Conservation (phyloP, 2,888 invertebrate genomes). For the Ferdinandea cuprea region DNA sequence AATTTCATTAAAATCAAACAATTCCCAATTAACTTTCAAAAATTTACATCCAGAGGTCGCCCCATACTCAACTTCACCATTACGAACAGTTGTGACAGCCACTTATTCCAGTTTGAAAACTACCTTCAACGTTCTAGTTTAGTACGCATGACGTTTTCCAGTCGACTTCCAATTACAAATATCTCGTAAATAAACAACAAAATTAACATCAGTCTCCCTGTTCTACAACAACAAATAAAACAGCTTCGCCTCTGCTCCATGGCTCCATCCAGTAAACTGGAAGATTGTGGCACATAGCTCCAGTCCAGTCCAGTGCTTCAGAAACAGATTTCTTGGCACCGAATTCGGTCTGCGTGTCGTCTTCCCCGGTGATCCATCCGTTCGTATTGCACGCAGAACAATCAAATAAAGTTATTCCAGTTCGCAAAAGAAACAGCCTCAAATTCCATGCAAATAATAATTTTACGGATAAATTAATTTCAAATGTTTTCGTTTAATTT, state of each 20-base stretch:
- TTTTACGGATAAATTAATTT: constrained; percentile 5
- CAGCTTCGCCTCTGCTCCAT: constrained; percentile 39
- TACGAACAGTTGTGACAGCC: constrained; percentile 26
- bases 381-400: constrained; percentile 21
- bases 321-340: constrained; percentile 66
- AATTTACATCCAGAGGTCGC: constrained; percentile 55
- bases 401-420: constrained; percentile 4
- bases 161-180: constrained; percentile 46
- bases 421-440: no score
- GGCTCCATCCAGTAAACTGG: constrained; percentile 60
- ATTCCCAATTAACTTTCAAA: constrained; percentile 34
- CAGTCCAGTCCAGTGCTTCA: constrained; percentile 62
- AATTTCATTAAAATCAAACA: no score
- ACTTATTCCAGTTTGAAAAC: constrained; percentile 19
- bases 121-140: neutral
- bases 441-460: no score
- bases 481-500: constrained; percentile 11
- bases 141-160: constrained; percentile 62
- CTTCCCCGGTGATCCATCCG: constrained; percentile 20
- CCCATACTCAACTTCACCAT: neutral
- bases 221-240: constrained; percentile 53
- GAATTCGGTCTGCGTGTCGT: constrained; percentile 56
- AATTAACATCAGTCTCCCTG: constrained; percentile 40
- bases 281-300: constrained; percentile 61
- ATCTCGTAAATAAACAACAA: constrained; percentile 73